Base-by-base conservation (phyloP, 37 sponge, comb jelly and placozoan species). In the Aplysina aerophoba region DNA sequence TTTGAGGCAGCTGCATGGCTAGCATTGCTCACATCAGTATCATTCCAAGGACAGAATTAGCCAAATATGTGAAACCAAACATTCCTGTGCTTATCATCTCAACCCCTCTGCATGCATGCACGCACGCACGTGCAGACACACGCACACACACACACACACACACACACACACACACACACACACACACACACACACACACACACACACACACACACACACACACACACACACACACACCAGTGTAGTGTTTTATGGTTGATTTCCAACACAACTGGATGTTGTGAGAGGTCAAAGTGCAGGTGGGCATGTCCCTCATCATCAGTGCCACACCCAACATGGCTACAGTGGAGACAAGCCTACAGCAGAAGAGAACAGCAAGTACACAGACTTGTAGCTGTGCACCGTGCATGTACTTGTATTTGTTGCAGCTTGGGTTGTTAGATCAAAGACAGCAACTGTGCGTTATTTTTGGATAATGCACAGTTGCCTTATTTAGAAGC, bases 321-420 rank as follows among this genome's bases (percentile, higher is more conserved):
- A n/a, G 85, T 33, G n/a, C 87, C 89, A 88, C 92, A 92, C 17
- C 85, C 89, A 33, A 92, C 79, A 78, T 92, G 84, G 55, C 68
- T 80, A 31, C 92, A 92, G 40, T 78, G 59, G 39, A 92, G 73
- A 59, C 92, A 92, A 20, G 92, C 92, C 92, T 92, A 61, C 36
- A 87, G 25, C 11, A 22, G 33, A 63, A 54, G 31, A 16, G 4
- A 12, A 19, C 16, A 24, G 60, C 13, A 64, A 22, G 39, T 8
- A 36, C 19, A 30, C 64, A 81, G 4, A 28, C 5, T 73, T n/a
- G n/a, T n/a, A n/a, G n/a, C n/a, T n/a, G n/a, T n/a, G n/a, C n/a
- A n/a, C n/a, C n/a, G n/a, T n/a, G n/a, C n/a, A n/a, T n/a, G n/a
- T n/a, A n/a, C n/a, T n/a, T n/a, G n/a, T n/a, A n/a, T n/a, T n/a